These are phyloP conservation scores for Motacilla tschutschensis DNA, from an alignment of 2,113 vertebrate genomes.

Conservation along the genomic window DNA sequence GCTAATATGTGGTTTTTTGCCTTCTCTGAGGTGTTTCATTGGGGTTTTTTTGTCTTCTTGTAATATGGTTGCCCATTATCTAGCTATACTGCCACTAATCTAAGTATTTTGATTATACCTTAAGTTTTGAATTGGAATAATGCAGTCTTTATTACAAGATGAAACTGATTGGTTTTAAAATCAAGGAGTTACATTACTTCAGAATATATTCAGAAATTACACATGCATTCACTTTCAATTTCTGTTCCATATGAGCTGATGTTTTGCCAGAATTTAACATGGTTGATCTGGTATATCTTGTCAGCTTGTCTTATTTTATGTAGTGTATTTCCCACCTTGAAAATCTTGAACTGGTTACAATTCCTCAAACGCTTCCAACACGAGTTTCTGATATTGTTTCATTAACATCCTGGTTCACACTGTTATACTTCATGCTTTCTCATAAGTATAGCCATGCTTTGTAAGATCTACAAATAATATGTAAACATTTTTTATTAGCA, in stretches of 20 bases:
- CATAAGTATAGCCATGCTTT: neutral
- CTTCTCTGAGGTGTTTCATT: neutral
- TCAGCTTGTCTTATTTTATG: neutral
- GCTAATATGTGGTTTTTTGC: neutral
- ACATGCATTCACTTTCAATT: neutral
- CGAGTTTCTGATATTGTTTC: neutral
- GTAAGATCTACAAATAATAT: neutral
- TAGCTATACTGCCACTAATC: neutral
- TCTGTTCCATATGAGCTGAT: neutral
- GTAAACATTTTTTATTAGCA: neutral
- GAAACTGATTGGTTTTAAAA: neutral
- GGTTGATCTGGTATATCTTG: neutral
- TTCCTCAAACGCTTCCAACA: neutral
- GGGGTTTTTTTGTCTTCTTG: neutral
- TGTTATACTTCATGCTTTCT: neutral
- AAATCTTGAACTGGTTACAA: neutral
- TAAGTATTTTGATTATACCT: neutral
- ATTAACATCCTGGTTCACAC: neutral
- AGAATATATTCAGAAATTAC: neutral
- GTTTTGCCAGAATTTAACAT: neutral
- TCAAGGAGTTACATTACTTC: neutral
- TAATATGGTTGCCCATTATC: neutral
- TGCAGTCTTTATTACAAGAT: neutral
- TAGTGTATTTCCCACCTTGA: neutral
- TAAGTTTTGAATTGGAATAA: neutral